Evolutionary conservation across 2,113 vertebrate genomes (phyloP).

Genomic region (Pheucticus melanocephalus): DNA sequence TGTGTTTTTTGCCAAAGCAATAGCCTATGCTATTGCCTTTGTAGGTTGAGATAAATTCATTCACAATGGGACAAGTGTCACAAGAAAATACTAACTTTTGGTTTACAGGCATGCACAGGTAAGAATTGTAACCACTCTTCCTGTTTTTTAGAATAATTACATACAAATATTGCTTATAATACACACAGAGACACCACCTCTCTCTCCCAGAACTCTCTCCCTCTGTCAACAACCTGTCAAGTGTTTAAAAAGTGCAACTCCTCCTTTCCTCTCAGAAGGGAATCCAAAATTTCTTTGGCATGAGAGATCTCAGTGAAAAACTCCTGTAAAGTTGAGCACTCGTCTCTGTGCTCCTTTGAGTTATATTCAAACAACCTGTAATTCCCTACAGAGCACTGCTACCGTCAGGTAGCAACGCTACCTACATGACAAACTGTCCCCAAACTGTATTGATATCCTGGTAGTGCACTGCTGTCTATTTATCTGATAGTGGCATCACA

Average conservation of each 20-base stretch:
- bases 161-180: background rate
- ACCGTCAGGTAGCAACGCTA: background rate
- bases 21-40: background rate
- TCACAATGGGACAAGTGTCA: background rate
- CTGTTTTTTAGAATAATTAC: background rate
- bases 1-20: background rate
- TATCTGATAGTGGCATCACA: background rate
- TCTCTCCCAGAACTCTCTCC: background rate
- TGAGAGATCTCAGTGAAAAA: background rate
- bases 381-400: background rate
- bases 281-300: background rate
- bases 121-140: background rate
- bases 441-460: background rate
- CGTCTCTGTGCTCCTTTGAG: background rate
- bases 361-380: background rate
- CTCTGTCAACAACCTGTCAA: background rate
- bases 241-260: background rate
- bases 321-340: accelerated
- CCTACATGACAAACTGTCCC: background rate
- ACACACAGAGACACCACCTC: background rate
- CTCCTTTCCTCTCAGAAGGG: background rate
- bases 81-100: background rate
- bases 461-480: background rate
- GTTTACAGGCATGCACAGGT: background rate
- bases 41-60: background rate